Conservation (phyloP, 2,113 vertebrate species). For the Zootoca vivipara region DNA sequence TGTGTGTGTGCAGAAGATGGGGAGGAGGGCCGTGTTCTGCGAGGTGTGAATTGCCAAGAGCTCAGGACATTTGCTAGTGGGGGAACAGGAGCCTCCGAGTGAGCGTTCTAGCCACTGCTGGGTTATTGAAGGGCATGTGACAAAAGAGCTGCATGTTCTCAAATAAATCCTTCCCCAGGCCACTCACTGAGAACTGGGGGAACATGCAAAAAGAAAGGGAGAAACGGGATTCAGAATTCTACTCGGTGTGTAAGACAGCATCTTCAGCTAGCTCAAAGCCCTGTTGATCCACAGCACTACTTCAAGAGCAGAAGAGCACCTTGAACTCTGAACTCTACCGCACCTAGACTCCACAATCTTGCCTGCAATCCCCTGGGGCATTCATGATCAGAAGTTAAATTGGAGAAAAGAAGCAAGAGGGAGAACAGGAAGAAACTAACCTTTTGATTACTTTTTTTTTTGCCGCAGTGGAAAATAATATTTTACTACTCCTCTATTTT, state of each 20-base stretch:
- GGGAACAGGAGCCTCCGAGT: neutral
- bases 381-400: neutral
- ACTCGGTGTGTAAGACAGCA: accelerated
- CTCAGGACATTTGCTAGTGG: neutral
- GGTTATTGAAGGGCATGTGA: neutral
- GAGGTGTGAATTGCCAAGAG: constrained; percentile 26
- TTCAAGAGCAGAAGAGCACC: neutral
- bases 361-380: neutral
- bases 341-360: neutral
- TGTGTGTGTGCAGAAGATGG: neutral
- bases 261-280: neutral
- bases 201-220: neutral
- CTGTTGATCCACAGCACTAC: neutral
- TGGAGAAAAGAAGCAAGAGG: neutral
- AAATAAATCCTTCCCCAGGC: neutral
- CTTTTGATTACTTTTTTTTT: neutral
- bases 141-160: neutral
- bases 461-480: neutral
- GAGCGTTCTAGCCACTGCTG: neutral
- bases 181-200: neutral
- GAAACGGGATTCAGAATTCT: neutral
- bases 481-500: neutral
- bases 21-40: neutral
- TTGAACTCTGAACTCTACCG: neutral
- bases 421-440: no score